phyloP scores from a whole-genome alignment of 1,140 invertebrate species.

The Heliconius himera region DNA sequence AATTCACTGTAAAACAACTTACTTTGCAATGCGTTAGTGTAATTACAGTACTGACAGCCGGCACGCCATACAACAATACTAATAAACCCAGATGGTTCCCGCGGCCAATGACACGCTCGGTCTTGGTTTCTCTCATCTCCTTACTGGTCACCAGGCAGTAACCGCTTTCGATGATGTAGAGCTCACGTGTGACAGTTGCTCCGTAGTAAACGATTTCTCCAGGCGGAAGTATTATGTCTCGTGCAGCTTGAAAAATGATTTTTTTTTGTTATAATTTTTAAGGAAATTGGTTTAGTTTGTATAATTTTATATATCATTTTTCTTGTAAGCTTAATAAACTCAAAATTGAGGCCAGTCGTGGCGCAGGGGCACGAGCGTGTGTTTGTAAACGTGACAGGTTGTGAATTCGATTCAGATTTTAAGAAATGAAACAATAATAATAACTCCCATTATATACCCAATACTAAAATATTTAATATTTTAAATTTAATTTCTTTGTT shows the following conservation, averaged over 20 bases:
- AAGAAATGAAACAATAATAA: too few species aligned
- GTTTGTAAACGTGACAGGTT: too few species aligned
- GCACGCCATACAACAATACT: constrained; percentile 70
- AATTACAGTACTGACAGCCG: constrained; percentile 67
- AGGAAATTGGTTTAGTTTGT: background rate
- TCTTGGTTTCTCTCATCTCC: constrained; percentile 55
- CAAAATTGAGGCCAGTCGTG: too few species aligned
- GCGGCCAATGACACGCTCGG: constrained; percentile 65
- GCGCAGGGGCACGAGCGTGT: too few species aligned
- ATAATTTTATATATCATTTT: background rate
- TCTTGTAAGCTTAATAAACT: background rate
- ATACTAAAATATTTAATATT: too few species aligned
- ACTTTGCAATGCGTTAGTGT: constrained; percentile 78
- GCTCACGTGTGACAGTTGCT: constrained; percentile 68
- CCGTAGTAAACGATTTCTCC: constrained; percentile 76
- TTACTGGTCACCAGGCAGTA: constrained; percentile 70
- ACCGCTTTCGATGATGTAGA: constrained; percentile 76
- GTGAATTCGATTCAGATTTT: too few species aligned
- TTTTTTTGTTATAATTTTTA: background rate
- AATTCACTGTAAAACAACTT: constrained; percentile 38
- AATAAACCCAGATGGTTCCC: constrained; percentile 71
- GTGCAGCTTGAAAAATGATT: constrained; percentile 49
- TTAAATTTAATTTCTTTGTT: too few species aligned
- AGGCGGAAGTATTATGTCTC: constrained; percentile 74
- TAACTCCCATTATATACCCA: too few species aligned